Evolutionary conservation across 2,888 invertebrate species (phyloP).

Genomic region (Amblyjoppa fuscipennis): DNA sequence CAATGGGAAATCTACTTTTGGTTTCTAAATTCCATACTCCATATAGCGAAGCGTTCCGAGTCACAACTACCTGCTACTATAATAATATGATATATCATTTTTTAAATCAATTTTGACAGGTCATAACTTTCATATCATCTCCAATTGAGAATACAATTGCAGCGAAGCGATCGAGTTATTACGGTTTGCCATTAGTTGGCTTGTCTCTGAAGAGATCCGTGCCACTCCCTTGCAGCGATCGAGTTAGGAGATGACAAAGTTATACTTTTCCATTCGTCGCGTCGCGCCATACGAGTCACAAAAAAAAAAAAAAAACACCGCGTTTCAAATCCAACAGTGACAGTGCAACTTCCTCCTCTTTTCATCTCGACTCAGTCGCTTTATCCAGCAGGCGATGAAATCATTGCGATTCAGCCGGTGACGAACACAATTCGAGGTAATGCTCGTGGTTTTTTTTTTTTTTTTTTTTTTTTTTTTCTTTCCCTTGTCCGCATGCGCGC

Average conservation of each 20-base stretch:
- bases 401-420: conserved; percentile 17
- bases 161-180: not conserved
- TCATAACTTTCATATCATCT: not conserved
- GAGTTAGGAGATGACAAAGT: not conserved
- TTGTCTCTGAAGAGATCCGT: no score
- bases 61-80: no score
- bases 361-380: conserved; percentile 8
- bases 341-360: conserved; percentile 11
- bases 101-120: no score
- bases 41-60: no score
- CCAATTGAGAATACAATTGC: conserved; percentile 1
- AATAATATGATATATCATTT: no score
- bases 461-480: not conserved
- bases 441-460: not conserved
- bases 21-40: no score
- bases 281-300: not conserved
- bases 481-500: not conserved
- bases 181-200: no score
- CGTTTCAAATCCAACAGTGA: not conserved
- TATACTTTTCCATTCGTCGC: not conserved
- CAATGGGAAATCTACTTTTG: no score
- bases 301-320: not conserved
- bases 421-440: conserved; percentile 10
- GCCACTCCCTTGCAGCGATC: not conserved
- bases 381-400: not conserved